Conservation (phyloP, 2,888 invertebrate species). For the Melanophora roralis region DNA sequence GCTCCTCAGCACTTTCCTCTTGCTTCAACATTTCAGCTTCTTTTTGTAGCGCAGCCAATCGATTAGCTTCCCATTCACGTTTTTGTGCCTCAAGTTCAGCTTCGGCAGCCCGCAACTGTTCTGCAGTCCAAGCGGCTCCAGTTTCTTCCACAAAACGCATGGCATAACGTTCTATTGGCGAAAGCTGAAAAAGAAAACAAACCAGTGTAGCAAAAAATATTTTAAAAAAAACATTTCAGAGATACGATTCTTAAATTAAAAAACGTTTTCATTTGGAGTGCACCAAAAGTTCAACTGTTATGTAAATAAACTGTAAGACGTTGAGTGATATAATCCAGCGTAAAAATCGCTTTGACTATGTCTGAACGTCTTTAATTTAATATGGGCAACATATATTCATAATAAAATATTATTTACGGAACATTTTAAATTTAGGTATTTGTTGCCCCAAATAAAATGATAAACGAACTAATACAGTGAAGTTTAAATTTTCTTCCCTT, state of each 20-base stretch:
- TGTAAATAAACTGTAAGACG: conserved; percentile 1
- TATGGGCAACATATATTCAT: background rate
- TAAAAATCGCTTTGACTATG: conserved; percentile 74
- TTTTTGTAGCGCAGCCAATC: conserved; percentile 84
- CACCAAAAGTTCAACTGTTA: background rate
- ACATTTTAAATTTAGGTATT: background rate
- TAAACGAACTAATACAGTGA: no score
- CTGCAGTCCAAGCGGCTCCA: conserved; percentile 86
- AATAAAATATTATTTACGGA: background rate
- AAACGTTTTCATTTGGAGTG: background rate
- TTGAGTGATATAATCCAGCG: conserved; percentile 76
- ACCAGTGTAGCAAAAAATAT: no score
- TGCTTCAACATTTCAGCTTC: conserved; percentile 81
- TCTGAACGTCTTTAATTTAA: conserved; percentile 71
- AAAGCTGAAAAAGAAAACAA: conserved; percentile 81
- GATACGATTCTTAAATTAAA: no score
- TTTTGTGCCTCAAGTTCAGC: conserved; percentile 91
- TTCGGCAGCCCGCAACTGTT: conserved; percentile 92
- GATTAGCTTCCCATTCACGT: conserved; percentile 91
- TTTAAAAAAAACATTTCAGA: no score
- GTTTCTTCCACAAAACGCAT: conserved; percentile 94
- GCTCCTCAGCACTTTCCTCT: conserved; percentile 81
- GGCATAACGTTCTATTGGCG: conserved; percentile 96
- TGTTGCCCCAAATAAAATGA: no score
- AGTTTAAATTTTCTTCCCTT: no score